Evolutionary conservation across 2,888 invertebrate species (phyloP).

Genomic region (Choristoneura rosaceana): DNA sequence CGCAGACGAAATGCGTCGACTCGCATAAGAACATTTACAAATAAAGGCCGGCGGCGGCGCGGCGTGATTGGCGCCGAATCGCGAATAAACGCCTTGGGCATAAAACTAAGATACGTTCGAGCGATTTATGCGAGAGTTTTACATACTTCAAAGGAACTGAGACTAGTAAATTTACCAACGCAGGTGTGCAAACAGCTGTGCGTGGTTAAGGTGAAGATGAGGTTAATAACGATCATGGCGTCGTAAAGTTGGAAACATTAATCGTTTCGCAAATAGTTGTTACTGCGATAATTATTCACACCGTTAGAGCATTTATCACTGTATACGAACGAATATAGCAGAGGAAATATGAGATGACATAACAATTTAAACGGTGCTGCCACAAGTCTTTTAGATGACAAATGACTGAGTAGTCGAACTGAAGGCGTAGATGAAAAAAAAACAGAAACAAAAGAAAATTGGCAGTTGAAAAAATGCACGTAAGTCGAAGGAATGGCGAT

Average conservation of each 20-base stretch:
- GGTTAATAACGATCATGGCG: constrained; percentile 51
- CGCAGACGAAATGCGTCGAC: constrained; percentile 48
- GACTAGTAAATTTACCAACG: constrained; percentile 54
- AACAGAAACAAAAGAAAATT: constrained; percentile 46
- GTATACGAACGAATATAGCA: neutral
- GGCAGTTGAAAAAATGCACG: constrained; percentile 51
- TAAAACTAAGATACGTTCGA: constrained; percentile 50
- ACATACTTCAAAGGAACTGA: constrained; percentile 43
- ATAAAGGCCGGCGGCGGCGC: constrained; percentile 61
- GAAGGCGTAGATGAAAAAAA: constrained; percentile 11
- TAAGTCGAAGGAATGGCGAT: constrained; percentile 62
- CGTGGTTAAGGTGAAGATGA: constrained; percentile 60
- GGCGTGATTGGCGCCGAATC: constrained; percentile 63
- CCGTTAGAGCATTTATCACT: neutral
- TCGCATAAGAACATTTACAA: constrained; percentile 73
- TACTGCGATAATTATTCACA: neutral
- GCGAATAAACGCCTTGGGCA: constrained; percentile 57
- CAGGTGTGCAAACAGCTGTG: constrained; percentile 61
- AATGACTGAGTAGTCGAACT: constrained; percentile 36
- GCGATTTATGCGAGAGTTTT: constrained; percentile 64
- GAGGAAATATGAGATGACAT: constrained; percentile 8
- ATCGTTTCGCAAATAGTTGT: constrained; percentile 23
- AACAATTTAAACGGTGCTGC: constrained; percentile 29
- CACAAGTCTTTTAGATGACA: constrained; percentile 31
- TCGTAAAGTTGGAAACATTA: constrained; percentile 60